Base-by-base conservation (phyloP, 64 coral and sea anemone species). In the Dendrophyllia cribrosa region DNA sequence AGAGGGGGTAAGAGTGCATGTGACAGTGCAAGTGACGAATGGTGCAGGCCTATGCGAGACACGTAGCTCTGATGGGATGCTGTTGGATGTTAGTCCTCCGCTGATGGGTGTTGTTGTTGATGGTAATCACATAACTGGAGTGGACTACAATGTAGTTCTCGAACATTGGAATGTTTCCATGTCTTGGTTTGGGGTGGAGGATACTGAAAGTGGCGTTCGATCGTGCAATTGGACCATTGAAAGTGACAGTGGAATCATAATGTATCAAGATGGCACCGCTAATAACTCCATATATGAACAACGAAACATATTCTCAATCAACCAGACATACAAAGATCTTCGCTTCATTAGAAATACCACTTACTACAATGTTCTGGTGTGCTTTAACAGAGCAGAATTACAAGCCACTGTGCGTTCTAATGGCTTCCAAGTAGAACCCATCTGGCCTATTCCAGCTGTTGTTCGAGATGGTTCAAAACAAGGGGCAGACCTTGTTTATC, bases 11-110 rank as follows among this genome's bases (percentile, higher is more conserved):
- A 93, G 56, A 59, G 44, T 93, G 9, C 89, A 78, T 46, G 86
- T 89, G 14, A 93, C 92, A 59, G 86, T 93, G n/a, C 75, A 59
- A 25, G 92, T 93, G 55, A 93, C 92, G 12, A 93, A 93, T 64
- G 77, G 86, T 10, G 92, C 92, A 13, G 92, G 75, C 24, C 92
- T 93, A 19, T 89, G 74, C 23, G 66, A 43, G 14, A 94, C 92
- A 51, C 34, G 75, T 67, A 72, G 25, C 55, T 94, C 92, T 43
- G 78, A 89, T 25, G 92, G 92, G 64, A 89, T 94, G 58, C 60
- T 88, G 22, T 17, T 94, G 68, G 92, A 94, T 24, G 86, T 69
- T 50, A 88, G 72, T 17, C 92, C 92, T 64, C 92, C 92, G 55
- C 15, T 66, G 59, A 72, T 89, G 46, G 68, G 86, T 48, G 75